Evolutionary conservation across 2,797 vertebrate genomes (phyloP), one percentile per base, ranked within the genome.

Genomic region (Sarcoramphus papa): DNA sequence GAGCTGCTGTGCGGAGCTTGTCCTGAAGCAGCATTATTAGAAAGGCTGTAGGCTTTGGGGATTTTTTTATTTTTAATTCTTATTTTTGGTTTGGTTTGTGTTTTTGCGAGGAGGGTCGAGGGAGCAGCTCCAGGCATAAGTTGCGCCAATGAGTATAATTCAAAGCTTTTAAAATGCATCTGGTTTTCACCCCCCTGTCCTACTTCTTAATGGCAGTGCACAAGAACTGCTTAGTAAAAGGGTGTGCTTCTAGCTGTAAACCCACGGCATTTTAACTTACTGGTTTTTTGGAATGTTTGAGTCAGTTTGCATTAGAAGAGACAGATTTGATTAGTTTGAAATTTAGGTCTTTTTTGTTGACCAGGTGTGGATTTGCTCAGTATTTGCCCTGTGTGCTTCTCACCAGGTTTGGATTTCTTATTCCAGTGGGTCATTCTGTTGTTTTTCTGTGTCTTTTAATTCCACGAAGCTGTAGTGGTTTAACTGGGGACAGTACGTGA

Each of bases 1-100:
- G 77, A 93, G 87, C 84, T 86, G 91, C 91, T 54, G 77, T 72
- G 90, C 25, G 5, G 89, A 65, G 92, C 85, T 82, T 68, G 41
- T 95, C 78, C 85, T 53, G 87, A 54, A 92, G 78, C 33, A 8
- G 47, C 25, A 0, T 74, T 80, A 45, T 45, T 83, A 54, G 77
- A 68, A 87, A 83, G 76, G 50, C 73, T 82, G 43, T 37, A 6
- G 67, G 70, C 74, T 77, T 53, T 77, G 74, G 86, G 56, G 14
- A 25, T 41, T 53, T 48, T 74, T 60, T 56, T 51, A 11, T 18
- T 90, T 91, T 69, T 50, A 15, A 40, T 88, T 60, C 68, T 50
- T 50, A 7, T 5, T 81, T 95, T 95, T 18, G 62, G 7, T 72
- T 88, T 50, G 37, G 7, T 53, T 21, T 40, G 30, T 57, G 48